Evolutionary conservation across 2,888 invertebrate species (phyloP).

Genomic region (Agrotis exclamationis): DNA sequence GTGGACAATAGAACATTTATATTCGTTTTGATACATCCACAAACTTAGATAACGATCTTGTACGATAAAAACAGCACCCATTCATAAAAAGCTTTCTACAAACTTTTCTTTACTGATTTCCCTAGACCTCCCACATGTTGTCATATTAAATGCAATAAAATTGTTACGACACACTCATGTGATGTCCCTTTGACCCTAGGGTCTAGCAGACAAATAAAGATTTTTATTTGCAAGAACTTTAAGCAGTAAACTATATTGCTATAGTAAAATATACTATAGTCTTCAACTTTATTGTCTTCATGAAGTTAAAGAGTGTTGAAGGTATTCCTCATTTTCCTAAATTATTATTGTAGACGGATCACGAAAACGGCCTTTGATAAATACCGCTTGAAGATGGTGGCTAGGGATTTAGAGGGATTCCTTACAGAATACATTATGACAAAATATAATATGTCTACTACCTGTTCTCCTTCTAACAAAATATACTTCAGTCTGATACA

Average conservation of each 20-base stretch:
- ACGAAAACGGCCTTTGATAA: no score
- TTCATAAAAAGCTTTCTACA: slow-evolving; percentile 57
- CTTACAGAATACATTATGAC: no score
- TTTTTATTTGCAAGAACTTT: background rate
- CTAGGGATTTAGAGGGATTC: no score
- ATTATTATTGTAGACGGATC: background rate
- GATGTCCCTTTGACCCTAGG: slow-evolving; percentile 33
- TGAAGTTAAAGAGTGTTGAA: no score
- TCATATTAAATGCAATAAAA: slow-evolving; percentile 46
- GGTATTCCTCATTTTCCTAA: background rate
- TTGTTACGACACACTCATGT: slow-evolving; percentile 34
- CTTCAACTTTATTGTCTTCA: background rate
- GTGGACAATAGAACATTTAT: background rate
- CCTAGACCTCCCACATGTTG: slow-evolving; percentile 48
- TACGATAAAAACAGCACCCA: slow-evolving; percentile 36
- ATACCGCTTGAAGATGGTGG: no score
- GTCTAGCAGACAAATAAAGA: background rate
- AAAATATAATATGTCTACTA: no score
- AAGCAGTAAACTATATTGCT: slow-evolving; percentile 2
- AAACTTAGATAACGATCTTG: slow-evolving; percentile 4
- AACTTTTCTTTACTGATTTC: slow-evolving; percentile 51
- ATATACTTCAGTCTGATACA: no score
- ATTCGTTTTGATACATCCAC: background rate
- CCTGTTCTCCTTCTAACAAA: no score
- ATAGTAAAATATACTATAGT: background rate